A percentile compares a stretch with the other conserved stretches of the same genome.
phyloP scores from a whole-genome alignment of 1,140 invertebrate genomes.

The Cotesia glomerata region DNA sequence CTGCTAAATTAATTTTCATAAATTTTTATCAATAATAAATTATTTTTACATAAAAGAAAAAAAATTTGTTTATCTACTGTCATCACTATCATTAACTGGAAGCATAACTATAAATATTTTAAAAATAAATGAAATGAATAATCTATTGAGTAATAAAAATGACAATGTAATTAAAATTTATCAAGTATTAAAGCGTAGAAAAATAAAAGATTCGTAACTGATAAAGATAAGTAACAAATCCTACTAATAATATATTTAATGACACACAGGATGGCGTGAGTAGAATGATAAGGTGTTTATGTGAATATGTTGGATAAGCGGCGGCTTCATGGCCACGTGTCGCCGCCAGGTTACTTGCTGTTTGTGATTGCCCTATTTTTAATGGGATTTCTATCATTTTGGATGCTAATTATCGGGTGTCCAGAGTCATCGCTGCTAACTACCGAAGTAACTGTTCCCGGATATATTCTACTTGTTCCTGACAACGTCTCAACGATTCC shows the following conservation, averaged over 20 bases:
- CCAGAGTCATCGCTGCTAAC: conserved; percentile 33
- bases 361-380: conserved; percentile 43
- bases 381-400: conserved; percentile 47
- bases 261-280: conserved; percentile 30
- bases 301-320: conserved; percentile 53
- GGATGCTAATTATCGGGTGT: conserved; percentile 40
- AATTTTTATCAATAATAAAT: too few relatives aligned
- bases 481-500: conserved; percentile 38
- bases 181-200: too few relatives aligned
- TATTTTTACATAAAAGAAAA: too few relatives aligned
- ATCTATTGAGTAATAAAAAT: too few relatives aligned
- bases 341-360: conserved; percentile 47
- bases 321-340: conserved; percentile 49
- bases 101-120: too few relatives aligned
- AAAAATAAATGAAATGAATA: too few relatives aligned
- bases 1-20: too few relatives aligned
- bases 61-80: too few relatives aligned
- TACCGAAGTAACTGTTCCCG: conserved; percentile 32
- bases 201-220: too few relatives aligned
- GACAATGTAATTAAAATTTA: too few relatives aligned
- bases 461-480: conserved; percentile 42
- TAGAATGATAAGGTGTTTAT: conserved; percentile 47
- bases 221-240: too few relatives aligned
- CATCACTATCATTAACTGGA: too few relatives aligned
- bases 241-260: neutral